A percentile compares a stretch with the other conserved stretches of the same genome.
Conservation (phyloP, 1,140 invertebrate genomes). For the Drosophila paulistorum region DNA sequence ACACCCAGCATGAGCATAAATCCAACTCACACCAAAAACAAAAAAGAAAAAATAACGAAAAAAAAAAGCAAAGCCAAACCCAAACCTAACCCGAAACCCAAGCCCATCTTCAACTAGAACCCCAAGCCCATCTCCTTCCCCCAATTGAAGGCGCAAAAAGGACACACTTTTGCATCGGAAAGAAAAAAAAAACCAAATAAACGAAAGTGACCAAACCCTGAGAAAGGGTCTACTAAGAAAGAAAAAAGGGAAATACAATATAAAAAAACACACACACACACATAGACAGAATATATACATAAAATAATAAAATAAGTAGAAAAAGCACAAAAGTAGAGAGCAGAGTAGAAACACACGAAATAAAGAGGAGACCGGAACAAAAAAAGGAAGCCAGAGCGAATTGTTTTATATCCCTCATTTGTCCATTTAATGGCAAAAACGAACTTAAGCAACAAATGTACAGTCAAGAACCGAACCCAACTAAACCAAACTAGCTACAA, state of each 20-base stretch:
- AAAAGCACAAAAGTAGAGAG: slow-evolving; percentile 34
- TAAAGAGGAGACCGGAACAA: slow-evolving; percentile 40
- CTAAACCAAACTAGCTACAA: slow-evolving; percentile 32
- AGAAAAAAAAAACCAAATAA: slow-evolving; percentile 57
- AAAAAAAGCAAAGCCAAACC: slow-evolving; percentile 40
- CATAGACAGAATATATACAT: slow-evolving; percentile 39
- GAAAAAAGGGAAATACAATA: slow-evolving; percentile 51
- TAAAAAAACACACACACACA: slow-evolving; percentile 9
- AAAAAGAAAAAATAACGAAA: neutral
- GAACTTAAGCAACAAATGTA: slow-evolving; percentile 56
- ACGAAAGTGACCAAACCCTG: slow-evolving; percentile 76
- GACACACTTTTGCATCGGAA: slow-evolving; percentile 67
- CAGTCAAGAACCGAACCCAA: slow-evolving; percentile 22
- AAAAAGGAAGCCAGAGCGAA: slow-evolving; percentile 77
- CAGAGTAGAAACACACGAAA: slow-evolving; percentile 23
- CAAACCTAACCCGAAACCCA: slow-evolving; percentile 29
- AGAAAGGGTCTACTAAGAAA: slow-evolving; percentile 49
- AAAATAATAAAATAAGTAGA: slow-evolving; percentile 77
- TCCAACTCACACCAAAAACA: slow-evolving; percentile 48
- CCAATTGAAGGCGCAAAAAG: slow-evolving; percentile 51
- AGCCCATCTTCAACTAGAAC: slow-evolving; percentile 1
- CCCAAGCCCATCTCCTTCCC: neutral
- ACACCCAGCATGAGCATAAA: slow-evolving; percentile 73
- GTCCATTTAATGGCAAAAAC: slow-evolving; percentile 82
- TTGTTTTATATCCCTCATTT: slow-evolving; percentile 83